Base-by-base conservation (phyloP, 2,113 vertebrate genomes). In the Anseranas semipalmata region DNA sequence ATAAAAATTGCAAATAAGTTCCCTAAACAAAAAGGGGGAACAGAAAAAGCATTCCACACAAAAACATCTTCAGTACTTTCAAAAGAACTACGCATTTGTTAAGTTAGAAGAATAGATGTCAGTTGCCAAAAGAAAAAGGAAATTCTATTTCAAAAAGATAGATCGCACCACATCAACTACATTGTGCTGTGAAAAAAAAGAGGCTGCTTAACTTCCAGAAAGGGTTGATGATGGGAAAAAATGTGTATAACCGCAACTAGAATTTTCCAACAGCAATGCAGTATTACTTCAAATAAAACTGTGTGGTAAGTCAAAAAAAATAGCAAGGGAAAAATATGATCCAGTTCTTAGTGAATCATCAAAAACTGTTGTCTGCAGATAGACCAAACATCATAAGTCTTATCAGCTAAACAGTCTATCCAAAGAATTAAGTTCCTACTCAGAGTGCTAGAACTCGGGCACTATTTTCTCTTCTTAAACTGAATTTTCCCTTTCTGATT, bases 191-290 rank as follows among this genome's bases (percentile, higher is more conserved):
- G 37, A 35, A 32, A 59, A 85, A 95, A 66, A 85, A 9, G 18
- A 91, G 43, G 17, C 48, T 62, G 16, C 28, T 80, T 88, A 90
- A 67, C 30, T 71, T 95, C 83, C 85, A 96, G 90, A 89, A 94
- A 90, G 55, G 19, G 30, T 27, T 50, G 35, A 75, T 71, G n/a
- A 94, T 50, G 30, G 55, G 35, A 84, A 92, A 91, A 87, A 86
- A 66, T 58, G 33, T 58, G 39, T 58, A 77, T 43, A 96, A 92
- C 66, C 7, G 0, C 48, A 82, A 82, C 10, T 27, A 85, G 59
- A 87, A 79, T 92, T 95, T 94, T 93, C 89, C 84, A 96, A 28
- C 9, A 55, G 50, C 33, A 71, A 52, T 2, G 50, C 12, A 55
- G 39, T 71, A 91, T 63, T 91, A 77, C n/a, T 94, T 91, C 56